Base-by-base conservation (phyloP, 2,113 vertebrate species). In the Cyanoderma ruficeps region DNA sequence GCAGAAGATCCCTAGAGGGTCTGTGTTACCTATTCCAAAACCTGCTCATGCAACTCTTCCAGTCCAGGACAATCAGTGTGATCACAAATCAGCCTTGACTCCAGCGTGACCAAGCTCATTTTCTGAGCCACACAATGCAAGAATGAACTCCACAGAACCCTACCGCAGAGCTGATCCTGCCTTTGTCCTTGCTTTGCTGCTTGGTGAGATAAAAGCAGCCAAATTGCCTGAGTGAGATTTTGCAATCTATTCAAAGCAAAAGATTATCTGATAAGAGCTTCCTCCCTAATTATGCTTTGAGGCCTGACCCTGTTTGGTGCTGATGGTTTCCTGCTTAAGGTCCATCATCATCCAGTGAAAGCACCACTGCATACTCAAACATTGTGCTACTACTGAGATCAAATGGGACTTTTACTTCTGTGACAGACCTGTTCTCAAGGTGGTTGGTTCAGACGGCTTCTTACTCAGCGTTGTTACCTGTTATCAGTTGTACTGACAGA, bases 151-250 rank as follows among this genome's bases (percentile, higher is more conserved):
- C 23, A 23, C 53, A 44, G 61, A 94, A 95, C 63, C 78, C 81
- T 59, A 46, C 63, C 28, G 15, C 85, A 90, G 93, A 80, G 31
- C 31, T 69, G 57, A 80, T 83, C 64, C 87, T 81, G 76, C 85
- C 69, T 97, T 96, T 97, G 97, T 98, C 89, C 75, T 84, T 15
- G 25, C 47, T 96, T 80, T 81, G 91, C 89, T 92, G 33, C n/a
- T 92, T 52, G 23, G 77, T 89, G 31, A 83, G 67, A 86, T 93
- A 75, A 94, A 96, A n/a, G 42, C 46, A 20, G 69, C 23, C 83
- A 74, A 76, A 87, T 82, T 72, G 92, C 79, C 85, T 80, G 21
- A 87, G 85, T 67, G 61, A 93, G 63, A 90, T 93, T 94, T 95
- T 31, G 9, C 75, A 90, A 61, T 55, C 59, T 52, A 21, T 83